phyloP scores from a whole-genome alignment of 2,113 vertebrate species.

The Alligator sinensis region DNA sequence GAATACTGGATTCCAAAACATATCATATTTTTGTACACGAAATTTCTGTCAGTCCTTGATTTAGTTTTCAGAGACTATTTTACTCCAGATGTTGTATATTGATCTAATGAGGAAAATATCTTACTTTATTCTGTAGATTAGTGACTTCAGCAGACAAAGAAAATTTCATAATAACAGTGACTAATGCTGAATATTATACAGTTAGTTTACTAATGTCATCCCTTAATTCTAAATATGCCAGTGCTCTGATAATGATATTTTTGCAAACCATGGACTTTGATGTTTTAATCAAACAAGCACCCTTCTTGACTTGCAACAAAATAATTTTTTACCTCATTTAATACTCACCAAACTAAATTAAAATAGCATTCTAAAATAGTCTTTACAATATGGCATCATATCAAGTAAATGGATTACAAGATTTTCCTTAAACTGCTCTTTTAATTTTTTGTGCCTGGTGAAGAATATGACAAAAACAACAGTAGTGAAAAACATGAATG shows the following conservation, averaged over 20 bases:
- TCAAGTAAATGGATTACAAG: conserved; percentile 51
- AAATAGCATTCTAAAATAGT: conserved; percentile 5
- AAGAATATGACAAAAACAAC: conserved; percentile 6
- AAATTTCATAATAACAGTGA: conserved; percentile 9
- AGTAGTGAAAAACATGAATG: not conserved
- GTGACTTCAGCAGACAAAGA: not conserved
- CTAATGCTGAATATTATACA: not conserved
- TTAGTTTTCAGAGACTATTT: conserved; percentile 51
- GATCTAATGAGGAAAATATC: not conserved
- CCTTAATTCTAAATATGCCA: conserved; percentile 33
- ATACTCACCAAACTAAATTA: conserved; percentile 18
- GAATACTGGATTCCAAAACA: not conserved
- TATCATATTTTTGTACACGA: not conserved
- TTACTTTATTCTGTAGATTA: conserved; percentile 17
- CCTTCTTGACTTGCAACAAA: conserved; percentile 30
- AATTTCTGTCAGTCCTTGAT: not conserved
- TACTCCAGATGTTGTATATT: conserved; percentile 43
- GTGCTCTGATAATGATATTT: conserved; percentile 38
- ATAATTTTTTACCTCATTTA: conserved; percentile 32
- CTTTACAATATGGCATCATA: conserved; percentile 7
- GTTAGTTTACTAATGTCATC: conserved; percentile 60
- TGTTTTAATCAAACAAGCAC: conserved; percentile 41
- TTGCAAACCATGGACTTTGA: conserved; percentile 50
- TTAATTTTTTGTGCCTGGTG: conserved; percentile 20
- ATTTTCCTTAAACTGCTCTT: conserved; percentile 33